Evolutionary conservation across 2,888 invertebrate genomes (phyloP), one percentile per base, ranked within the genome.

Genomic region (Meteorus colon): DNA sequence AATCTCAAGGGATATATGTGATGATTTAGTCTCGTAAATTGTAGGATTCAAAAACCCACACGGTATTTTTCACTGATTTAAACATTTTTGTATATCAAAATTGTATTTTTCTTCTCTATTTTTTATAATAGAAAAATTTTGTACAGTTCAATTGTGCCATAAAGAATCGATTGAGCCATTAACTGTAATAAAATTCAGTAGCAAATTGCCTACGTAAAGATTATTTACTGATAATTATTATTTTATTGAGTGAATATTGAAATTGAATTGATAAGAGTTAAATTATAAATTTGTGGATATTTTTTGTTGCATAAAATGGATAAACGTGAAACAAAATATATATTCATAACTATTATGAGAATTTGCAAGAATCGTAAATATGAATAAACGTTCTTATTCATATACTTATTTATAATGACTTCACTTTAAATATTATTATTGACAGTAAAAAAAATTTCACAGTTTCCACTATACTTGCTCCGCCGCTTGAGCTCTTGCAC

Each of bases 1-100:
- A 86, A 88, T 87, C 87, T 85, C 85, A 86, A 84, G 82, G 84
- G 84, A 88, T 87, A 86, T 87, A 87, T 85, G 24, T 59, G 86
- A 86, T 84, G 86, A 86, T 73, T 60, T 63, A 34, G 45, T 83
- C 51, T 85, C 87, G 87, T 86, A 87, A 86, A 87, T 87, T 85
- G 85, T 82, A 84, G 55, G 55, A 55, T 48, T 29, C 86, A 85
- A 82, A 82, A 85, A 84, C 41, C 45, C 51, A 24, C 29, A 24
- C 68, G 12, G 41, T 41, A 41, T 41, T 41, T 41, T 41, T 24
- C 60, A 19, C n/a, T 55, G 19, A 19, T 5, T 55, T 55, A 8
- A 19, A 55, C 85, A 84, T 87, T 87, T 88, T 88, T 85, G 86
- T 6, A 6, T 55, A 55, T 55, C 19, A 8, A 55, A n/a, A n/a